A percentile compares a stretch with the other conserved stretches of the same genome.
These are phyloP conservation scores for Bradynema listronoti DNA, from an alignment of 1,140 invertebrate genomes.

Conservation along the genomic window DNA sequence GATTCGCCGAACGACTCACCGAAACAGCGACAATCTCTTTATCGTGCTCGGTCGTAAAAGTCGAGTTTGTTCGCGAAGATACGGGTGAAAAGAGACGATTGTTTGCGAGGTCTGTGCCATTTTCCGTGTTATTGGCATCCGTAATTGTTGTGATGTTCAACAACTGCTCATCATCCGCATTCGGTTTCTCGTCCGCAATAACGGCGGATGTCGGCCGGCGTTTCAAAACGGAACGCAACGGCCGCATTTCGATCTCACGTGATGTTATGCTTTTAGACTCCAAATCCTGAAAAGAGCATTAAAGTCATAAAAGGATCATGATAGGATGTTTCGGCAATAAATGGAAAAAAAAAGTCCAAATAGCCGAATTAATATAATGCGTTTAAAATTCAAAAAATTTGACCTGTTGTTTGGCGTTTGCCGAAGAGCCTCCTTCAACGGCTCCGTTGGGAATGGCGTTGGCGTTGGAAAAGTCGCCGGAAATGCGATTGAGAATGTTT, in stretches of 20 bases:
- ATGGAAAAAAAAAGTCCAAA: too few relatives aligned
- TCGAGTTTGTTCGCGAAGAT: slow-evolving; percentile 16
- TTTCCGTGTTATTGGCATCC: background rate
- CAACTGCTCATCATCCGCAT: background rate
- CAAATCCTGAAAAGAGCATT: too few relatives aligned
- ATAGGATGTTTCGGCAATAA: too few relatives aligned
- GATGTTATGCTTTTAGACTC: background rate
- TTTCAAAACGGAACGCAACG: slow-evolving; percentile 35
- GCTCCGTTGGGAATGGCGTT: background rate
- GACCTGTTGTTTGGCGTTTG: background rate
- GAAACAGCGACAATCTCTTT: slow-evolving; percentile 19
- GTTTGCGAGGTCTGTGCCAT: too few relatives aligned
- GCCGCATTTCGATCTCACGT: slow-evolving; percentile 21
- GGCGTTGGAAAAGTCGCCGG: slow-evolving; percentile 30
- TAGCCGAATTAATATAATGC: too few relatives aligned
- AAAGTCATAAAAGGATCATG: too few relatives aligned
- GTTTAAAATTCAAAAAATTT: slow-evolving; percentile 26
- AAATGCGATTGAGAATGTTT: slow-evolving; percentile 34
- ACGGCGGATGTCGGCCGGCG: slow-evolving; percentile 14
- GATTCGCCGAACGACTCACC: slow-evolving; percentile 3
- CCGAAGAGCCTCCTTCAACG: background rate
- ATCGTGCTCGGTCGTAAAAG: slow-evolving; percentile 61
- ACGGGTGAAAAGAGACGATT: background rate
- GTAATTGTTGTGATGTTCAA: background rate
- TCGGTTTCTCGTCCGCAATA: background rate